Evolutionary conservation across 1,140 invertebrate species (phyloP).

Genomic region (Pantala flavescens): DNA sequence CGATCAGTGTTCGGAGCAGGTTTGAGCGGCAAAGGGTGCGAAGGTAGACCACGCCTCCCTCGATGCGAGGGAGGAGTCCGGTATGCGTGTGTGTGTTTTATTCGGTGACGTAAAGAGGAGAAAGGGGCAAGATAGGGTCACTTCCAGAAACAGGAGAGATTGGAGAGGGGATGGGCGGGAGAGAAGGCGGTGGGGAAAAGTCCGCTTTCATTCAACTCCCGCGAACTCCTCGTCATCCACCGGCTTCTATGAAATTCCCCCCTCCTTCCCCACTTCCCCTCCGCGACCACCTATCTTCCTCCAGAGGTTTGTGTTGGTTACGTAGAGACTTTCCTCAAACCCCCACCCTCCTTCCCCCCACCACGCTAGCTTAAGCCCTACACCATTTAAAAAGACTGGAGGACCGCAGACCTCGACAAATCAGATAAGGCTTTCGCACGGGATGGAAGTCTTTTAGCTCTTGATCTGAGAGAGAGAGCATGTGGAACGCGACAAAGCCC

Average conservation of each 20-base stretch:
- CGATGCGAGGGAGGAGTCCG: not conserved
- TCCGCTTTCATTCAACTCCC: not conserved
- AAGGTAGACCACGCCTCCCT: not conserved
- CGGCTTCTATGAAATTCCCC: not conserved
- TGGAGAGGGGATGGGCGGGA: not conserved
- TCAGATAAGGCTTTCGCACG: not conserved
- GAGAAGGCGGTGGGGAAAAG: not conserved
- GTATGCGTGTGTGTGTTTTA: not conserved
- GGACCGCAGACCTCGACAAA: not conserved
- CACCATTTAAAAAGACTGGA: not conserved
- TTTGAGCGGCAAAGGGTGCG: too few species aligned
- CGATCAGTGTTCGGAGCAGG: too few species aligned
- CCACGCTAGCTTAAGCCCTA: not conserved
- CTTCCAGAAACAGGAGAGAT: not conserved
- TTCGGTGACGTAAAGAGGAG: not conserved
- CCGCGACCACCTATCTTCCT: too few species aligned
- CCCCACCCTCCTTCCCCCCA: not conserved
- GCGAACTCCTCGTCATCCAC: not conserved
- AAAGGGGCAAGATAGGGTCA: not conserved
- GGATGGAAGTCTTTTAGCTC: not conserved
- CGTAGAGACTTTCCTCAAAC: not conserved
- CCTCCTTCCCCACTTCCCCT: not conserved
- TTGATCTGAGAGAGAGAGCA: not conserved
- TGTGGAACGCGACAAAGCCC: not conserved
- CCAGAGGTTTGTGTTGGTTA: too few species aligned